Conservation (phyloP, 2,113 vertebrate genomes). For the Natator depressus region DNA sequence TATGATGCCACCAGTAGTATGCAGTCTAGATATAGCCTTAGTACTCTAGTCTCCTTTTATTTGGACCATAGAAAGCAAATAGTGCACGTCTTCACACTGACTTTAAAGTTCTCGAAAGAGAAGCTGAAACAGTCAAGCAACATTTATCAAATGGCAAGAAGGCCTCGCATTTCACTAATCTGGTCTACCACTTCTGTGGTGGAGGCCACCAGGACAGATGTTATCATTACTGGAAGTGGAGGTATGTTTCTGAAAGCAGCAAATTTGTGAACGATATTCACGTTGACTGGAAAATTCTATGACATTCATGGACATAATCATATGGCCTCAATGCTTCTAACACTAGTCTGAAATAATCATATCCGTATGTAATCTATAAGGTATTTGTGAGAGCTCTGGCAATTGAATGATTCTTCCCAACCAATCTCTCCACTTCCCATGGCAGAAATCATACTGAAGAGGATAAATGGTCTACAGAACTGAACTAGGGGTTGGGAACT, state of each 20-base stretch:
- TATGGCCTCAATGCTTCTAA: background rate
- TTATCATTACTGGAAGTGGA: background rate
- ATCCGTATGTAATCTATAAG: background rate
- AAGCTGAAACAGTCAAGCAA: background rate
- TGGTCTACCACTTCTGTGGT: background rate
- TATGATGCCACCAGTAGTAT: background rate
- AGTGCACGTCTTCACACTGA: background rate
- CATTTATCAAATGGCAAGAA: background rate
- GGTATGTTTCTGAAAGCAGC: background rate
- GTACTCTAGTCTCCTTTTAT: background rate
- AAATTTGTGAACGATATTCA: background rate
- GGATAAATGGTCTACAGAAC: background rate
- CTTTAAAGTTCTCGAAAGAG: background rate
- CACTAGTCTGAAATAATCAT: background rate
- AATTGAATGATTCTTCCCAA: background rate
- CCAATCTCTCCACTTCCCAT: background rate
- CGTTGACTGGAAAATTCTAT: background rate
- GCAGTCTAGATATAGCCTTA: background rate
- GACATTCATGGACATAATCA: background rate
- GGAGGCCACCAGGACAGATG: background rate
- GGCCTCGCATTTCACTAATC: background rate
- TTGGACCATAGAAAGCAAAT: background rate
- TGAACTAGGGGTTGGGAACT: background rate
- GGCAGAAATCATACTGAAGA: background rate
- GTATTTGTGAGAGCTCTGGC: background rate